Evolutionary conservation across 2,888 invertebrate genomes (phyloP).

Genomic region (Amphipyra berbera): DNA sequence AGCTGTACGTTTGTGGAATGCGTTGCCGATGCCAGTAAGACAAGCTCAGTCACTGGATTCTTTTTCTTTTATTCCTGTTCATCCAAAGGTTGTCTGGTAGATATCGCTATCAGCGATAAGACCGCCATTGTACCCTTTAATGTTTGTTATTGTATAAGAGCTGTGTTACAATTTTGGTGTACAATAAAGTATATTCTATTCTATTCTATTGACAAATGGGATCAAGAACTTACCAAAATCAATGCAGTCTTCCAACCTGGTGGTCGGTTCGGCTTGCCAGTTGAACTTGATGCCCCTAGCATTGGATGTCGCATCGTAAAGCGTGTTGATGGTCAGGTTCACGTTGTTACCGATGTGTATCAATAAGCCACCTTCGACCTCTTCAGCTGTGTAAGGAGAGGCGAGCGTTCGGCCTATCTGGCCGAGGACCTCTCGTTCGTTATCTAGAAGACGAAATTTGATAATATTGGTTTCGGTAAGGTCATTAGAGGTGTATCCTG

Average conservation of each 20-base stretch:
- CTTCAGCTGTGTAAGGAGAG: conserved; percentile 67
- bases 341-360: conserved; percentile 70
- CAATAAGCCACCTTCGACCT: conserved; percentile 74
- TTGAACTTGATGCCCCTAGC: conserved; percentile 78
- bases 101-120: no score
- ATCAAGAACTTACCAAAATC: conserved; percentile 76
- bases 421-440: conserved; percentile 65
- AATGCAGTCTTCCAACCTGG: conserved; percentile 86
- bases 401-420: conserved; percentile 80
- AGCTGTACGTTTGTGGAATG: no score
- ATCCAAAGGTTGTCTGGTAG: no score
- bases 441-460: conserved; percentile 57
- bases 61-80: no score
- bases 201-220: no score
- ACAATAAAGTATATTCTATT: no score
- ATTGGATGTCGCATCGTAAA: conserved; percentile 66
- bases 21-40: no score
- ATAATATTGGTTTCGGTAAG: neutral
- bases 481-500: neutral
- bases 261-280: conserved; percentile 72
- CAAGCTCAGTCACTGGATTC: no score
- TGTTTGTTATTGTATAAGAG: no score
- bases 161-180: no score
- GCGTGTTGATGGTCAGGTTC: conserved; percentile 74
- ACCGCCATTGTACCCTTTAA: no score